phyloP scores from a whole-genome alignment of 1,140 invertebrate species.

The Brachionus plicatilis region DNA sequence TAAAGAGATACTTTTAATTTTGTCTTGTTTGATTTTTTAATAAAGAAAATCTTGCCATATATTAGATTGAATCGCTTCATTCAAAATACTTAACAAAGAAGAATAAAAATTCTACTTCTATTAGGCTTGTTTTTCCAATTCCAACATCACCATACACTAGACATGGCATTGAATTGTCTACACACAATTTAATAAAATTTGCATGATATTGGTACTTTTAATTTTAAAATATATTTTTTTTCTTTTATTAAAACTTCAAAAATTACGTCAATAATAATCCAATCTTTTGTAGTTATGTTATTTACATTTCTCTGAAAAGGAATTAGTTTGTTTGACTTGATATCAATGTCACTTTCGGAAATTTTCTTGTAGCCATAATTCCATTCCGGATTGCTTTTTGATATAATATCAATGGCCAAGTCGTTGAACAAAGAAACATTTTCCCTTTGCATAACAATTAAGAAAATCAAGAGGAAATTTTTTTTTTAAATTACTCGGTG shows the following conservation, averaged over 20 bases:
- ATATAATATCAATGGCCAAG: background rate
- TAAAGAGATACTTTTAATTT: too few species aligned
- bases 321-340: background rate
- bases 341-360: background rate
- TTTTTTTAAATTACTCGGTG: background rate
- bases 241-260: background rate
- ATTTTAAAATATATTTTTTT: background rate
- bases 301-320: background rate
- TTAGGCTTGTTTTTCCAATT: background rate
- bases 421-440: background rate
- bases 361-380: background rate
- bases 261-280: constrained; percentile 11
- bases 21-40: too few species aligned
- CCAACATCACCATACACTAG: constrained; percentile 16
- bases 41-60: too few species aligned
- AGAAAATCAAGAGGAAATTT: background rate
- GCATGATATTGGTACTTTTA: constrained; percentile 15
- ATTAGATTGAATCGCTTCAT: too few species aligned
- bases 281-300: background rate
- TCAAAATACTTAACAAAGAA: too few species aligned
- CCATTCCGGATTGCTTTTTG: background rate
- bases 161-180: constrained; percentile 31
- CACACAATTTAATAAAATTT: constrained; percentile 3
- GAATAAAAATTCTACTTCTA: background rate
- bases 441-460: background rate